These are phyloP conservation scores for Phenacoccus solenopsis DNA, from an alignment of 1,140 invertebrate species.

Conservation along the genomic window DNA sequence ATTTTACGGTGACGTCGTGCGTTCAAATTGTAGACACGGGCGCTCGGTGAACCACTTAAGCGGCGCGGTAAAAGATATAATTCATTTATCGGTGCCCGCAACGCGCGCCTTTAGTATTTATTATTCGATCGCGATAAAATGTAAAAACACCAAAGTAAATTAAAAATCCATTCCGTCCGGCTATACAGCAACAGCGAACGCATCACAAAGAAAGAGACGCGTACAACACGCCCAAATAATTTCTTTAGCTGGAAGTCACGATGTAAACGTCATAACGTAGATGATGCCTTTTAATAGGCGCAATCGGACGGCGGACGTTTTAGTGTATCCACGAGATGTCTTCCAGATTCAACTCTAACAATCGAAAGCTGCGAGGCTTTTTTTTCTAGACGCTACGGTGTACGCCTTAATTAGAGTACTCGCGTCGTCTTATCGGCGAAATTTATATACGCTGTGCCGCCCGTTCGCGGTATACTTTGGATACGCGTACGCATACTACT, in stretches of 20 bases:
- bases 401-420: slow-evolving; percentile 1
- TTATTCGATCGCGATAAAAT: not conserved
- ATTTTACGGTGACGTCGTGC: too few relatives aligned
- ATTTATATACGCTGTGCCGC: too few relatives aligned
- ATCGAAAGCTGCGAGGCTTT: not conserved
- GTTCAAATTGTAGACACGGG: too few relatives aligned
- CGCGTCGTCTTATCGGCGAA: not conserved
- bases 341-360: not conserved
- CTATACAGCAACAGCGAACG: not conserved
- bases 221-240: not conserved
- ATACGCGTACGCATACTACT: not conserved
- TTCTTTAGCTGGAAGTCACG: not conserved
- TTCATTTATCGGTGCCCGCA: not conserved
- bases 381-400: not conserved
- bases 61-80: not conserved
- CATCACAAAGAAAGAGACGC: not conserved
- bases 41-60: too few relatives aligned
- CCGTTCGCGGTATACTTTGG: too few relatives aligned
- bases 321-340: too few relatives aligned
- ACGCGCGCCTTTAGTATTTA: not conserved
- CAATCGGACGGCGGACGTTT: not conserved
- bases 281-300: slow-evolving; percentile 1
- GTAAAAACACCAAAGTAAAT: not conserved
- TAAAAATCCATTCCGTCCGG: not conserved
- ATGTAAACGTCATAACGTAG: not conserved